Evolutionary conservation across 2,797 vertebrate genomes (phyloP).

Genomic region (Champsocephalus gunnari): DNA sequence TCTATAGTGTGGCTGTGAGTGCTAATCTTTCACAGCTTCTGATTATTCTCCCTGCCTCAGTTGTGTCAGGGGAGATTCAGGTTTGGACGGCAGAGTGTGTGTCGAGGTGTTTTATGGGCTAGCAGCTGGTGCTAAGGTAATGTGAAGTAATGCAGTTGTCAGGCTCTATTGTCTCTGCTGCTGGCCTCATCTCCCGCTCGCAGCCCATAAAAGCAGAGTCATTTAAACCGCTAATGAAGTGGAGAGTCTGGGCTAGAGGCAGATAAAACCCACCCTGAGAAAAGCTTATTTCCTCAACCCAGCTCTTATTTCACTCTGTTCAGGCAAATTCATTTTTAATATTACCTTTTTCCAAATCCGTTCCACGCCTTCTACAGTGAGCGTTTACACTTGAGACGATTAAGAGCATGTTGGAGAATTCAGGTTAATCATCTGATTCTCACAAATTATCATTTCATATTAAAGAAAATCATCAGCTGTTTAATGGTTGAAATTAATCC

Average conservation of each 20-base stretch:
- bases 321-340: slow-evolving; percentile 21
- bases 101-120: slow-evolving; percentile 75
- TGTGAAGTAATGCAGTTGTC: slow-evolving; percentile 81
- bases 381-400: too few relatives aligned
- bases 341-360: neutral
- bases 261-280: slow-evolving; percentile 70
- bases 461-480: neutral
- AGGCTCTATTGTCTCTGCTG: slow-evolving; percentile 76
- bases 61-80: slow-evolving; percentile 39
- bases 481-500: neutral
- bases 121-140: slow-evolving; percentile 78
- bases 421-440: neutral
- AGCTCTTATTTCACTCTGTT: slow-evolving; percentile 45
- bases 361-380: accelerated
- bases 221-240: slow-evolving; percentile 82
- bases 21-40: slow-evolving; percentile 44
- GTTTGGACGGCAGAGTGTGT: slow-evolving; percentile 33
- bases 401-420: too few relatives aligned
- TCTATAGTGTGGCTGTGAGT: slow-evolving; percentile 19
- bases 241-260: slow-evolving; percentile 67
- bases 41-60: slow-evolving; percentile 43
- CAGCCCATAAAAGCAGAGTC: slow-evolving; percentile 78
- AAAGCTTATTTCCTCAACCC: slow-evolving; percentile 38
- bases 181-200: slow-evolving; percentile 74
- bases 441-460: neutral